Evolutionary conservation across 2,113 vertebrate genomes (phyloP).

Genomic region (Canis aureus): DNA sequence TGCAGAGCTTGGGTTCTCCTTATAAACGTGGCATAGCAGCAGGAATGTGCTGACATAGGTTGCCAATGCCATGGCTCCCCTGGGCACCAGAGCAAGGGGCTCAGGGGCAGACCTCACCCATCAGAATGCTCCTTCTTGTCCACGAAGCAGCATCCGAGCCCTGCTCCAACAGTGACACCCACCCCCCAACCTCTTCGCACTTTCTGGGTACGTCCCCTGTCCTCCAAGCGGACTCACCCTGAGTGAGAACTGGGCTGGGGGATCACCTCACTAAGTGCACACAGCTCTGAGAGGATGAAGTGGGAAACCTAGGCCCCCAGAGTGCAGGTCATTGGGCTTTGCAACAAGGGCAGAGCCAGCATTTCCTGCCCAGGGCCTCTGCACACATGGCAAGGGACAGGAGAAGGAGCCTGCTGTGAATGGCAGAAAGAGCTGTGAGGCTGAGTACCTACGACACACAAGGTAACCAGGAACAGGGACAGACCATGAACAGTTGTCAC

Average conservation of each 20-base stretch:
- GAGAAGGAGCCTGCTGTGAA: fast-evolving
- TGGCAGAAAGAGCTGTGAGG: neutral
- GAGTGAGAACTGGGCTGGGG: neutral
- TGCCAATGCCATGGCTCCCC: fast-evolving
- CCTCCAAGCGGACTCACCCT: fast-evolving
- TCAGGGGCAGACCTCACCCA: neutral
- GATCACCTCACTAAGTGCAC: neutral
- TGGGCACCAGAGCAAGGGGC: neutral
- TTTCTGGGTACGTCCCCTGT: neutral
- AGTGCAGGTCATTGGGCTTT: fast-evolving
- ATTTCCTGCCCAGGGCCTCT: neutral
- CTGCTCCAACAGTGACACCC: no score
- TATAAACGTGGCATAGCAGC: fast-evolving
- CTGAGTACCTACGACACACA: fast-evolving
- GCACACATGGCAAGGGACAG: neutral
- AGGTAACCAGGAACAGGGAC: neutral
- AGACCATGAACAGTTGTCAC: neutral
- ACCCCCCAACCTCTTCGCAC: fast-evolving
- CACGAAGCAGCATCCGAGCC: neutral
- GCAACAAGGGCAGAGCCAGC: neutral
- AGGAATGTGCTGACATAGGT: fast-evolving
- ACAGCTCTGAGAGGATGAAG: neutral
- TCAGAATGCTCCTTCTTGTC: neutral
- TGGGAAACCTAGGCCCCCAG: neutral
- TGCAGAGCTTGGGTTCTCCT: neutral